phyloP scores from a whole-genome alignment of 2,797 vertebrate species.

The Pyrocephalus nanus region DNA sequence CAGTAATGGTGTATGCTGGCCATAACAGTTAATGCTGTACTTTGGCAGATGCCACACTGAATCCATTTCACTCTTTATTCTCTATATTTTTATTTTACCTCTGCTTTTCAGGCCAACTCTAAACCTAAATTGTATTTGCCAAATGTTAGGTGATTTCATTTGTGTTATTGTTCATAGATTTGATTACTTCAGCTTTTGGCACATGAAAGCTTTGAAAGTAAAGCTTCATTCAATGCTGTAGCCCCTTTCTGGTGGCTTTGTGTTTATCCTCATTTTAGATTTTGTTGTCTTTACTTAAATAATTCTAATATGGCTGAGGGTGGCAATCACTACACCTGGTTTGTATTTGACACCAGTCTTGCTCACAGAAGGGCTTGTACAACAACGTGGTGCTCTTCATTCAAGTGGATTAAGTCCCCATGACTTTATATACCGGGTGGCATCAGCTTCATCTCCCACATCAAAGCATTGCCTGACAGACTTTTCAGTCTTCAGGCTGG shows the following conservation, averaged over 20 bases:
- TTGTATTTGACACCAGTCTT: not conserved
- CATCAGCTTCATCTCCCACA: not conserved
- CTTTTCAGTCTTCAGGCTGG: not conserved
- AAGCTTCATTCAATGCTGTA: not conserved
- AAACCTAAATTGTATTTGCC: not conserved
- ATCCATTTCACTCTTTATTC: not conserved
- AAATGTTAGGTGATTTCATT: not conserved
- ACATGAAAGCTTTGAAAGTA: not conserved
- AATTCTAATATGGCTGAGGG: not conserved
- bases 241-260: not conserved
- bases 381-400: not conserved
- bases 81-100: not conserved
- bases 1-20: not conserved
- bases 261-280: not conserved
- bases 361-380: not conserved
- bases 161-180: not conserved
- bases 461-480: not conserved
- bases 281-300: not conserved
- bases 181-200: not conserved
- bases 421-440: not conserved
- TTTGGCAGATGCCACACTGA: not conserved
- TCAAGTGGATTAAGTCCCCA: not conserved
- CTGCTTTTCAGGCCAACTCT: not conserved
- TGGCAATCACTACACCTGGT: not conserved
- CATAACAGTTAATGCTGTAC: not conserved